Conservation (phyloP, 2,888 invertebrate species). For the Saturnia japonica region DNA sequence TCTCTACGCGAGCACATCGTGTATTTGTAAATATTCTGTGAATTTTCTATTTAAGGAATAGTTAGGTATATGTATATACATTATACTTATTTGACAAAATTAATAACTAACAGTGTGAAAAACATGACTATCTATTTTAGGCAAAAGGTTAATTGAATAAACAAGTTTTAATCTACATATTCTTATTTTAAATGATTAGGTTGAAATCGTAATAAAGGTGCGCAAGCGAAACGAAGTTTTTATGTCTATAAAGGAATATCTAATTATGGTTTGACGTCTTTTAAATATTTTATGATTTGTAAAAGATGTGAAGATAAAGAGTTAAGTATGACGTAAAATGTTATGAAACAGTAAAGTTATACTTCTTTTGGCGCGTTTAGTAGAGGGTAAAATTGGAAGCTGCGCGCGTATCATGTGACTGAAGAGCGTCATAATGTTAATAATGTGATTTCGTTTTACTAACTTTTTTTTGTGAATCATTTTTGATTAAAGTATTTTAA, state of each 20-base stretch:
- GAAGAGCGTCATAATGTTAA: too few relatives aligned
- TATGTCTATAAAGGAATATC: not conserved
- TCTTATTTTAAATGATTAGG: not conserved
- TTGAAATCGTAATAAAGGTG: not conserved
- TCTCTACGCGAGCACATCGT: not conserved
- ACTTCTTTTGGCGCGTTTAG: too few relatives aligned
- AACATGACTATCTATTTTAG: constrained; percentile 41
- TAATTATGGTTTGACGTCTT: not conserved
- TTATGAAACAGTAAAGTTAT: not conserved
- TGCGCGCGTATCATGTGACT: too few relatives aligned
- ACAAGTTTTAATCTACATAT: constrained; percentile 3
- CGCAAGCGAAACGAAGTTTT: constrained; percentile 4
- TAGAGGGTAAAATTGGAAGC: too few relatives aligned
- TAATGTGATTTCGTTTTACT: too few relatives aligned
- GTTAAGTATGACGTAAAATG: not conserved
- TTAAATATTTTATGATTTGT: not conserved
- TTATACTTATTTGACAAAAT: constrained; percentile 2
- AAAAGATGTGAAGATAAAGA: not conserved
- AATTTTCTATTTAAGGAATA: not conserved
- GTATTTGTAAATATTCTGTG: not conserved
- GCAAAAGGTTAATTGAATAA: constrained; percentile 28
- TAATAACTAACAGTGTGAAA: constrained; percentile 27
- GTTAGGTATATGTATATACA: not conserved
- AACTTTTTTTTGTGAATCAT: too few relatives aligned
- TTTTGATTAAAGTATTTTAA: too few relatives aligned